Evolutionary conservation across 92 coral and sea anemone genomes (phyloP).

Genomic region (Umimayanthus chanpuru): DNA sequence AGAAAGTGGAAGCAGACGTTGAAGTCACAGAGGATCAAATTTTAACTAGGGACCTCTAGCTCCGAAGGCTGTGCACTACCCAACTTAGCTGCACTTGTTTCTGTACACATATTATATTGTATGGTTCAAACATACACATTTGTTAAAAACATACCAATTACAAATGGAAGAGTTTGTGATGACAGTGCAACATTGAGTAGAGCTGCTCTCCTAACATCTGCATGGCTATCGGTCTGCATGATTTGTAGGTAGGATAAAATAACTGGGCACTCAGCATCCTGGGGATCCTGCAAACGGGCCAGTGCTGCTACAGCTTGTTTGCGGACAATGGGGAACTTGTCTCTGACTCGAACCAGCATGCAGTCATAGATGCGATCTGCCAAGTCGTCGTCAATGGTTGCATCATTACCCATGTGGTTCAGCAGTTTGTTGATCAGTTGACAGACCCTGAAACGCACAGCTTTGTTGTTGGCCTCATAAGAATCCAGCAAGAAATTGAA

Average conservation of each 20-base stretch:
- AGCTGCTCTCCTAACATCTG: conserved; percentile 86
- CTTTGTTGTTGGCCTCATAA: conserved; percentile 85
- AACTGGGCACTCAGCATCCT: conserved; percentile 82
- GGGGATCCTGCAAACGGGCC: conserved; percentile 90
- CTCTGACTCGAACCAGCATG: conserved; percentile 85
- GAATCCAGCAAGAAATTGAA: conserved; percentile 75
- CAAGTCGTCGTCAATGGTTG: conserved; percentile 87
- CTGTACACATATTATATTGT: no score
- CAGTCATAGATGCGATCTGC: conserved; percentile 82
- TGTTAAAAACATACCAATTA: conserved; percentile 68
- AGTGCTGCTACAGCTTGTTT: conserved; percentile 89
- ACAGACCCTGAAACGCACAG: conserved; percentile 87
- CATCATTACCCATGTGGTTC: conserved; percentile 84
- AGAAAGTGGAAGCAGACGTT: no score
- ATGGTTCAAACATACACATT: neutral
- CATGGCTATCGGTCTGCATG: conserved; percentile 78
- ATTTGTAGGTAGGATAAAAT: conserved; percentile 64
- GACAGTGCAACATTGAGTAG: conserved; percentile 75
- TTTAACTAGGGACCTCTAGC: no score
- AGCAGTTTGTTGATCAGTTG: conserved; percentile 88
- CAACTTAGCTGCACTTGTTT: no score
- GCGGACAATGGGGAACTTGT: conserved; percentile 83
- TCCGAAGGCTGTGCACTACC: no score
- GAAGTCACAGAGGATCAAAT: no score
- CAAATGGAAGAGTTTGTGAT: conserved; percentile 64